Percentiles rank a stretch among this genome's conserved stretches.
phyloP scores from a whole-genome alignment of 2,113 vertebrate genomes.

The Podiceps cristatus region DNA sequence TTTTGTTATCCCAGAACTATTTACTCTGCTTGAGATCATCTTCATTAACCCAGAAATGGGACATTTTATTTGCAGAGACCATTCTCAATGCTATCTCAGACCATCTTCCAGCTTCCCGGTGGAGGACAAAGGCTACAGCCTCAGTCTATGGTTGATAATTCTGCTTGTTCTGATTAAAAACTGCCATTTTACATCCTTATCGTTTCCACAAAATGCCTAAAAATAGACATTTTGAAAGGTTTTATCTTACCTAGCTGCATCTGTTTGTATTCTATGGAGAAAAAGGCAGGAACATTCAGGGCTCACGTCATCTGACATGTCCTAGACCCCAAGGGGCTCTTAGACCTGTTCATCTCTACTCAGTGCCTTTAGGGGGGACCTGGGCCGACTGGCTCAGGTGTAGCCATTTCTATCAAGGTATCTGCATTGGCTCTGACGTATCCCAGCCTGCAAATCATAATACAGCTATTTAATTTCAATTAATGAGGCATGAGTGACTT shows the following conservation, averaged over 20 bases:
- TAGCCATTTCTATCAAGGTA: not conserved
- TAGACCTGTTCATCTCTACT: not conserved
- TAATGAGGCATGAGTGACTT: not conserved
- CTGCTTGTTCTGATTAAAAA: not conserved
- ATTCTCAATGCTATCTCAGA: not conserved
- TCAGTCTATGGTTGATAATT: not conserved
- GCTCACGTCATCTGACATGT: not conserved
- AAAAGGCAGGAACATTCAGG: not conserved
- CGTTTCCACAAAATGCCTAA: not conserved
- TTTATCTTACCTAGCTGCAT: not conserved
- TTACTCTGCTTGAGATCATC: not conserved
- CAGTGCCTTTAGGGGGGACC: not conserved
- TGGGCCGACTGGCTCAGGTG: not conserved
- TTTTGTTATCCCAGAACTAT: not conserved
- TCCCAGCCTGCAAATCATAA: not conserved
- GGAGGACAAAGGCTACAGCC: not conserved
- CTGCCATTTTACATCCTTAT: not conserved
- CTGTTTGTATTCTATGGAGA: not conserved
- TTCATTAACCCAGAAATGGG: not conserved
- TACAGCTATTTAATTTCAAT: not conserved
- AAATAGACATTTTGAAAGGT: not conserved
- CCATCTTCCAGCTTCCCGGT: not conserved
- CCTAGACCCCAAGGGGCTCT: not conserved
- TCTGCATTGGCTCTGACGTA: not conserved
- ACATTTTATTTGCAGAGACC: not conserved